These are phyloP conservation scores for Tipula unca DNA, from an alignment of 2,888 invertebrate species.

Conservation along the genomic window DNA sequence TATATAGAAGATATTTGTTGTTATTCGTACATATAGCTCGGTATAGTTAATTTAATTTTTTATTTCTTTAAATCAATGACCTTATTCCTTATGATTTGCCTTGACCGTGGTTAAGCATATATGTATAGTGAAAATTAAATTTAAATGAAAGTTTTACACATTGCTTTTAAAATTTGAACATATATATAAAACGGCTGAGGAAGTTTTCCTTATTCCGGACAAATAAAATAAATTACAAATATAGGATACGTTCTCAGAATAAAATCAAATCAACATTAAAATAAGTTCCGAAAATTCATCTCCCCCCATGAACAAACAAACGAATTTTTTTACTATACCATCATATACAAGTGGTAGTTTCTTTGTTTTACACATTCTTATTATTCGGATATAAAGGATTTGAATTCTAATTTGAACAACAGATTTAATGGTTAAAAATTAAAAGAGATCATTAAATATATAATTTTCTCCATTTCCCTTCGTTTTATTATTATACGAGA, in stretches of 20 bases:
- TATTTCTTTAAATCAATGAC: no score
- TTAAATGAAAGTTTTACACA: no score
- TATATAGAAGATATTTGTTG: no score
- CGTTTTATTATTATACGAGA: not conserved
- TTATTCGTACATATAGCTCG: no score
- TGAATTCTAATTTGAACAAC: not conserved
- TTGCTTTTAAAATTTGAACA: no score
- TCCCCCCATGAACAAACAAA: not conserved
- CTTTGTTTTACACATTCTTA: not conserved
- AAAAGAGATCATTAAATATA: constrained; percentile 14
- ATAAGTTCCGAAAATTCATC: not conserved
- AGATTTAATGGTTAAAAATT: not conserved
- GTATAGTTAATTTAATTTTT: no score
- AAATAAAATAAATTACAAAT: not conserved
- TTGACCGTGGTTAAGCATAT: no score
- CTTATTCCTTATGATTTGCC: no score
- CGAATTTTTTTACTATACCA: no score
- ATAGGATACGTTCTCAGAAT: not conserved
- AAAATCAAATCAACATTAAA: not conserved
- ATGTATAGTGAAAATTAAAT: no score
- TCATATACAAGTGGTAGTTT: no score
- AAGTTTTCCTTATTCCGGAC: not conserved
- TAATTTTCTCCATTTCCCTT: not conserved
- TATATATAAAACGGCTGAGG: no score
- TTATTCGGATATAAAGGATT: not conserved